Percentiles rank a stretch among this genome's conserved stretches.
phyloP scores from a whole-genome alignment of 2,888 invertebrate species.

The Microctonus aethiopoides region DNA sequence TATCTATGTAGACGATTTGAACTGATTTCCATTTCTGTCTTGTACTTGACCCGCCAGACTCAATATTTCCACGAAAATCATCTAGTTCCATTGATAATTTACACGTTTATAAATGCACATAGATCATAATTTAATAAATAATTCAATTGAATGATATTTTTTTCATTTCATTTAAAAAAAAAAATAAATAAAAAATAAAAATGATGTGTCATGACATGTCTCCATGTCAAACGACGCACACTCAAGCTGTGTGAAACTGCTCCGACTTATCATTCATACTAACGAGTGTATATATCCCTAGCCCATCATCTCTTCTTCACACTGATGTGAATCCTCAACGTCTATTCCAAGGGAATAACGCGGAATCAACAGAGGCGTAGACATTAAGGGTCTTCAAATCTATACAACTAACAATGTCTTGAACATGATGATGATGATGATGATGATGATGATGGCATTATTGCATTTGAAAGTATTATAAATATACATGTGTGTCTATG shows the following conservation, averaged over 20 bases:
- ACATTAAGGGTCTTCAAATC: slow-evolving; percentile 4
- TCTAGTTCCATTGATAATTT: too few species aligned
- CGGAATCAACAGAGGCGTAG: not conserved
- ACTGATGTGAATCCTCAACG: slow-evolving; percentile 38
- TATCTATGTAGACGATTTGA: slow-evolving; percentile 53
- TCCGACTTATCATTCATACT: slow-evolving; percentile 65
- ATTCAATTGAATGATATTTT: not conserved
- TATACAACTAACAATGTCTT: not conserved
- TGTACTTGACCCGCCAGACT: slow-evolving; percentile 25
- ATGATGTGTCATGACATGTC: slow-evolving; percentile 23
- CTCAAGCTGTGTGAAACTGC: slow-evolving; percentile 60
- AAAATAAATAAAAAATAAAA: not conserved
- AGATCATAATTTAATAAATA: too few species aligned
- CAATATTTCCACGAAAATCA: not conserved
- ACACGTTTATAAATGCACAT: not conserved
- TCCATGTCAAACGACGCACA: slow-evolving; percentile 49
- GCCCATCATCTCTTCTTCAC: slow-evolving; percentile 57
- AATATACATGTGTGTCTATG: not conserved
- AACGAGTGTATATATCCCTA: slow-evolving; percentile 54
- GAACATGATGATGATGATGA: not conserved
- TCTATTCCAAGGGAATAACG: slow-evolving; percentile 31
- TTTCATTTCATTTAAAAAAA: not conserved
- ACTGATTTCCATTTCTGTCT: slow-evolving; percentile 49
- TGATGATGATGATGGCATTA: not conserved
- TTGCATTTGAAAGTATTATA: not conserved